Conservation (phyloP, 2,113 vertebrate genomes). For the Rhynchopsitta pachyrhyncha region DNA sequence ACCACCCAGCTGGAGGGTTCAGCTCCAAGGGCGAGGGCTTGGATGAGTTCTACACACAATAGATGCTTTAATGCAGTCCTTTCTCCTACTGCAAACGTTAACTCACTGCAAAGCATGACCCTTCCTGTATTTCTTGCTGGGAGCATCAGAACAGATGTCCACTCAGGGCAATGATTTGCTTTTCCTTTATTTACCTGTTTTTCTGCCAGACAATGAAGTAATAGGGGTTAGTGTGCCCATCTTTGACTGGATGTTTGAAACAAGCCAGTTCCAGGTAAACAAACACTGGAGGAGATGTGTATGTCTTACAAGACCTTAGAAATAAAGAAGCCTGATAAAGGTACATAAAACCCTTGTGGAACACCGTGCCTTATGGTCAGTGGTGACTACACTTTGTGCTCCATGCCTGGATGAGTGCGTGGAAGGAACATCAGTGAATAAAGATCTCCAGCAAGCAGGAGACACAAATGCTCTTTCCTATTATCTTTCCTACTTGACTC, state of each 20-base stretch:
- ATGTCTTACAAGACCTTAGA: background rate
- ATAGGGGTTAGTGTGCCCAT: background rate
- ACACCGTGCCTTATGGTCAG: background rate
- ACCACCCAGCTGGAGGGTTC: background rate
- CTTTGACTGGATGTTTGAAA: background rate
- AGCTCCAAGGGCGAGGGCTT: background rate
- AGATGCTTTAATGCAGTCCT: background rate
- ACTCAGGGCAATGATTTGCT: background rate
- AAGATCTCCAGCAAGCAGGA: background rate
- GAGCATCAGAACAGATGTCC: background rate
- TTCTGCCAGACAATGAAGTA: constrained; percentile 29
- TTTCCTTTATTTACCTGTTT: constrained; percentile 19
- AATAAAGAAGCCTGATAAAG: background rate
- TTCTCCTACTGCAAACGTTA: background rate
- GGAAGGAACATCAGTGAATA: fast-evolving
- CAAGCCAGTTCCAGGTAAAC: background rate
- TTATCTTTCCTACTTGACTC: background rate
- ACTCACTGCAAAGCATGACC: background rate
- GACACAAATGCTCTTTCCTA: background rate
- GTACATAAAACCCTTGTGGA: background rate
- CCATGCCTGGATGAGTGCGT: background rate
- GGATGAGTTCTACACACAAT: background rate
- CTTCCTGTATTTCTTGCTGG: background rate
- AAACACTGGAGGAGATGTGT: background rate
- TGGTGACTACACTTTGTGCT: background rate